phyloP scores from a whole-genome alignment of 2,888 invertebrate species.

The Tubulanus polymorphus region DNA sequence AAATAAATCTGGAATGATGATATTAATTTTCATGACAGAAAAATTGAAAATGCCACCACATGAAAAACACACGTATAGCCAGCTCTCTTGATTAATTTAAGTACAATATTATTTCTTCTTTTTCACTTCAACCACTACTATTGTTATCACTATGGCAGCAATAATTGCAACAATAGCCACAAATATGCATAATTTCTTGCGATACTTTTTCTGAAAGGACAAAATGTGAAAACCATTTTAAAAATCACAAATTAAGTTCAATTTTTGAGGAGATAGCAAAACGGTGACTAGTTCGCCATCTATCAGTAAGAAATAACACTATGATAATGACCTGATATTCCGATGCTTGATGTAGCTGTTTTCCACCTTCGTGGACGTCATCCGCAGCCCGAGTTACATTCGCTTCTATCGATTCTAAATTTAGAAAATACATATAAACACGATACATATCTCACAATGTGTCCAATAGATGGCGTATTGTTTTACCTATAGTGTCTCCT shows the following conservation, averaged over 20 bases:
- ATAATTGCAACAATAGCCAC: conserved; percentile 36
- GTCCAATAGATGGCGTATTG: neutral
- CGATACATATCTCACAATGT: neutral
- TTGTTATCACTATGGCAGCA: conserved; percentile 33
- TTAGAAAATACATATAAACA: neutral
- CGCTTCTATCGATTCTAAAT: conserved; percentile 76
- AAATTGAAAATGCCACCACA: too few species aligned
- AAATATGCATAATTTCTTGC: conserved; percentile 46
- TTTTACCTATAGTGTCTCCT: conserved; percentile 72
- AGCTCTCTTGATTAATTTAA: too few species aligned
- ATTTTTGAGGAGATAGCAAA: too few species aligned
- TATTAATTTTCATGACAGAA: too few species aligned
- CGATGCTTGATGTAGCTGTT: conserved; percentile 76
- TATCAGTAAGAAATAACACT: too few species aligned
- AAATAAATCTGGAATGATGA: too few species aligned
- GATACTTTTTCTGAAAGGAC: conserved; percentile 40
- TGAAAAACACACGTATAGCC: too few species aligned
- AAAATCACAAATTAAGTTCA: neutral
- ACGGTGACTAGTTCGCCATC: too few species aligned
- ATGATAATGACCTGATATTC: conserved; percentile 66
- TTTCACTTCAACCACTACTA: conserved; percentile 29
- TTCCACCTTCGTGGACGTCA: conserved; percentile 74
- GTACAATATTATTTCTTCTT: too few species aligned
- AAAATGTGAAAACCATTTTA: neutral
- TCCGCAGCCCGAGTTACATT: conserved; percentile 72